Percentiles rank a stretch among this genome's conserved stretches.
These are phyloP conservation scores for Geodia barretti DNA, from an alignment of 37 sponge, comb jelly and placozoan species.

Conservation along the genomic window DNA sequence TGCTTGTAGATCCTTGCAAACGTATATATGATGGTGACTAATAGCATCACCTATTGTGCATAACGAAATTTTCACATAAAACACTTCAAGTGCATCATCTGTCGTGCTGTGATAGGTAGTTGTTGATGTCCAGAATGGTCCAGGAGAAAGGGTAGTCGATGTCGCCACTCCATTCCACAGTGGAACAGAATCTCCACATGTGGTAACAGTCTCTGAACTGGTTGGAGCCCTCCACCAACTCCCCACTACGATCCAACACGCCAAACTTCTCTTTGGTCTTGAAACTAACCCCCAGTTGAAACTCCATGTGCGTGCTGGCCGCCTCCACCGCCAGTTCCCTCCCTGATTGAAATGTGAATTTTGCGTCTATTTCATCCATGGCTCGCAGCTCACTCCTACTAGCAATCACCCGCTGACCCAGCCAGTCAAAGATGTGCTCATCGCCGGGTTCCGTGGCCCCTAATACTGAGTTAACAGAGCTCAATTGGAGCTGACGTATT, in stretches of 20 bases:
- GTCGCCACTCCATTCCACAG: conserved; percentile 15
- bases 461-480: conserved; percentile 8
- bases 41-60: too few relatives aligned
- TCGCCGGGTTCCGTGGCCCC: conserved; percentile 50
- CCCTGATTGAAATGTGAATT: conserved; percentile 32
- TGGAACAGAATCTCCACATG: conserved; percentile 47
- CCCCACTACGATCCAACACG: conserved; percentile 18
- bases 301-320: conserved; percentile 31
- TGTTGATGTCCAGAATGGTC: conserved; percentile 59
- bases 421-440: conserved; percentile 43
- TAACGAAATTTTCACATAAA: too few relatives aligned
- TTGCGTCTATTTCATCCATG: background rate
- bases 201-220: conserved; percentile 26
- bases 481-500: conserved; percentile 7
- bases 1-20: too few relatives aligned
- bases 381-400: conserved; percentile 22
- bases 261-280: conserved; percentile 35
- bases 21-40: too few relatives aligned
- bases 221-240: conserved; percentile 16
- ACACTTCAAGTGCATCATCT: too few relatives aligned
- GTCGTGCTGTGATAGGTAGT: conserved; percentile 22
- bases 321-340: conserved; percentile 46
- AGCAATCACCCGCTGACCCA: conserved; percentile 59
- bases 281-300: conserved; percentile 37
- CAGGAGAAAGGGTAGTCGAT: conserved; percentile 49